Base-by-base conservation (phyloP, 1,140 invertebrate species). In the Dufourea novaeangliae region DNA sequence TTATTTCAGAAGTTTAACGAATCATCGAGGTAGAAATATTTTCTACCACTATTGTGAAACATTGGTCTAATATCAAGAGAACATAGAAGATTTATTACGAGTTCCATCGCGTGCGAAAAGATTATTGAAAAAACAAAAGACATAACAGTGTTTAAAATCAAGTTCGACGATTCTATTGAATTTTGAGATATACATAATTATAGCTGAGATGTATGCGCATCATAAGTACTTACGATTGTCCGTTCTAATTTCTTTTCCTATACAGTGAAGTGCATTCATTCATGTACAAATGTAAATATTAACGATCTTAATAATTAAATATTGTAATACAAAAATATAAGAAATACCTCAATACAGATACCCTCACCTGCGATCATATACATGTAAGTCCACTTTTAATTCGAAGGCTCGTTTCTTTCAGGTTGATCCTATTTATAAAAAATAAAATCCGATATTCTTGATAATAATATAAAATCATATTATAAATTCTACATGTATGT, bases 211-310 rank as follows among this genome's bases (percentile, higher is more conserved):
- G 8, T 46, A 34, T 25, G 32, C 52, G 46, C 46, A 52, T 80
- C 46, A 70, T 62, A 79, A 77, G 85, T 87, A 87, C 85, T 86
- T 84, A 86, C 44, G 37, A 78, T 75, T 62, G 70, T 59, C 68
- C 59, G 41, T 74, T 63, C 14, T 75, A 84, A 77, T 84, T 73
- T 77, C 46, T 71, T 76, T 85, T 86, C 69, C 29, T 86, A 80
- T 73, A 66, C 62, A 54, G 80, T 80, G 44, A 78, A 82, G 57
- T 79, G 62, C 62, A 79, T 79, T 82, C 61, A 63, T 78, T 86
- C 75, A 63, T 92, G 90, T 92, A 92, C 81, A 92, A 91, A 90
- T 92, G 91, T 92, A 92, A 89, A 92, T 92, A 92, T n/a, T 74
- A 83, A 77, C 62, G 56, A 80, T 87, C 78, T 79, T 88, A 85